Conservation (phyloP, 2,797 vertebrate species). For the Carapus acus region DNA sequence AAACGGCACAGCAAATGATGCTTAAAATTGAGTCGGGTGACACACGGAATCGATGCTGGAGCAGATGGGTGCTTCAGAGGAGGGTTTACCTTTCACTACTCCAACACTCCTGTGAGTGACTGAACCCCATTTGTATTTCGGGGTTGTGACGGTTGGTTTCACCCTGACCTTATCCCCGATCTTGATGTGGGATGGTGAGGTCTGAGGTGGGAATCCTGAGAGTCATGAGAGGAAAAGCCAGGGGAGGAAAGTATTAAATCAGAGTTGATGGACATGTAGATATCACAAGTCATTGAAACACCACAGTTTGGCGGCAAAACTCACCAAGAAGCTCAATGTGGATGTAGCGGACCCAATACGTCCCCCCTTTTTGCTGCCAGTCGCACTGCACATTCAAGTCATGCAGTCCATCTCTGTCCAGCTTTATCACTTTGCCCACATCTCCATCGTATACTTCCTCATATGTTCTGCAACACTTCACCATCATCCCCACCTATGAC, state of each 20-base stretch:
- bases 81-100: conserved; percentile 85
- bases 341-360: conserved; percentile 98
- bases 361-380: conserved; percentile 98
- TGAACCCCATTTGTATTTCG: conserved; percentile 99
- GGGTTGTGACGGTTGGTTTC: conserved; percentile 88
- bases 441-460: conserved; percentile 98
- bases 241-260: neutral
- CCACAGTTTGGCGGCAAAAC: conserved; percentile 6
- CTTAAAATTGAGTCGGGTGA: neutral
- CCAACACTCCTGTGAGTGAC: conserved; percentile 96
- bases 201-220: conserved; percentile 96
- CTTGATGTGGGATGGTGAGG: conserved; percentile 96
- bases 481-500: conserved; percentile 96
- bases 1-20: no score
- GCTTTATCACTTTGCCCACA: conserved; percentile 94
- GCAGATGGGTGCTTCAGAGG: neutral
- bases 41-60: neutral
- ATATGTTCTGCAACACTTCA: conserved; percentile 94
- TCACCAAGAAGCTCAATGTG: conserved; percentile 93
- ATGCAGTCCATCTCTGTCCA: conserved; percentile 94
- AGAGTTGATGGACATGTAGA: neutral
- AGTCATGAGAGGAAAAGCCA: neutral
- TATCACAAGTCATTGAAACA: neutral
- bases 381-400: conserved; percentile 98
- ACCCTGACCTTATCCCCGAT: conserved; percentile 98